Evolutionary conservation across 1,140 invertebrate genomes (phyloP).

Genomic region (Drosophila rufa): DNA sequence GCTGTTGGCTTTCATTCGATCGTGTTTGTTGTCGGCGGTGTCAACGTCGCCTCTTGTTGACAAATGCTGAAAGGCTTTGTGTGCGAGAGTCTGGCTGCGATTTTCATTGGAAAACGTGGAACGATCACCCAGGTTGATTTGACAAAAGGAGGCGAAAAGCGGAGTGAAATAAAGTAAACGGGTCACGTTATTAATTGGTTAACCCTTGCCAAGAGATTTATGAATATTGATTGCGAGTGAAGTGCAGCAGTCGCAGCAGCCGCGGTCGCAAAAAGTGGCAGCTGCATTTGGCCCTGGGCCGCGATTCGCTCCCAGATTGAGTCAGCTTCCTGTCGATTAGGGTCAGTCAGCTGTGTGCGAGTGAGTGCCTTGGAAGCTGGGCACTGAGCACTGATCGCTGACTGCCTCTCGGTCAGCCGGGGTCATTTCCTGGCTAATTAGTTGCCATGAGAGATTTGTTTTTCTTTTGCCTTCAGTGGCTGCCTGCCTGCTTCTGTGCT

Average conservation of each 20-base stretch:
- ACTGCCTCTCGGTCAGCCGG: conserved; percentile 70
- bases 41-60: conserved; percentile 71
- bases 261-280: conserved; percentile 40
- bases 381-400: conserved; percentile 20
- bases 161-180: conserved; percentile 61
- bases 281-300: conserved; percentile 43
- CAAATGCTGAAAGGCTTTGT: conserved; percentile 80
- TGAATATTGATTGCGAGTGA: conserved; percentile 79
- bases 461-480: conserved; percentile 20
- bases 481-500: conserved; percentile 12
- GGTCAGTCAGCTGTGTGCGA: conserved; percentile 68
- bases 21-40: conserved; percentile 63
- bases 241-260: conserved; percentile 53
- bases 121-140: conserved; percentile 81
- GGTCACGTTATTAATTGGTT: conserved; percentile 83
- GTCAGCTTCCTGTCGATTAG: conserved; percentile 83
- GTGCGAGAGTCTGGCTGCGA: conserved; percentile 54
- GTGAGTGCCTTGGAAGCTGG: conserved; percentile 17
- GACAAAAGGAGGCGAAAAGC: conserved; percentile 40
- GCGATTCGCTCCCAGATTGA: conserved; percentile 66
- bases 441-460: conserved; percentile 74
- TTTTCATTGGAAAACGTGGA: conserved; percentile 74
- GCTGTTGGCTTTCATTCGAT: conserved; percentile 60
- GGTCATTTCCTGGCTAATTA: conserved; percentile 83
- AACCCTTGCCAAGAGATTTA: conserved; percentile 77